These are phyloP conservation scores for Paramormyrops kingsleyae DNA, from an alignment of 2,113 vertebrate genomes.

Conservation along the genomic window DNA sequence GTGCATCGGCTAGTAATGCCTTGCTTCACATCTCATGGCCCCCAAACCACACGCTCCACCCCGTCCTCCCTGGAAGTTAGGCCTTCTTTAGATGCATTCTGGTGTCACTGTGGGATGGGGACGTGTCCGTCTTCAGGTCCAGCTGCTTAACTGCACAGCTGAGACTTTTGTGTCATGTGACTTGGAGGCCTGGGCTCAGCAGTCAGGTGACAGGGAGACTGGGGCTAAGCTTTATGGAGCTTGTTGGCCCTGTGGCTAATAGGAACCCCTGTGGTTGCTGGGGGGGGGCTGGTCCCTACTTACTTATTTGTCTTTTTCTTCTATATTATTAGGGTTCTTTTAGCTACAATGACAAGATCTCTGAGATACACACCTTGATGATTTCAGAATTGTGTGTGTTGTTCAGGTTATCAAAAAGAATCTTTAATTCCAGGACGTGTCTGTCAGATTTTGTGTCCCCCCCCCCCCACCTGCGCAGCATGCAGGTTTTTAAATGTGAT, in stretches of 20 bases:
- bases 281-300: neutral
- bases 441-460: constrained; percentile 13
- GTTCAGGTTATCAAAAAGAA: constrained; percentile 32
- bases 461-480: constrained; percentile 24
- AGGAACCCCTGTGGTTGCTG: neutral
- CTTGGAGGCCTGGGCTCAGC: neutral
- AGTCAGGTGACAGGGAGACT: neutral
- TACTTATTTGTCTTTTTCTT: neutral
- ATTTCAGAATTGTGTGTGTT: constrained; percentile 17
- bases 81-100: neutral
- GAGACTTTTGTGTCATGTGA: neutral
- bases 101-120: neutral
- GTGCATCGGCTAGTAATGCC: constrained; percentile 53
- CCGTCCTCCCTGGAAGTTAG: constrained; percentile 15
- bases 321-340: constrained; percentile 13
- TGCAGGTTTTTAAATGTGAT: constrained; percentile 22
- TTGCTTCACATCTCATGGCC: constrained; percentile 31
- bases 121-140: neutral
- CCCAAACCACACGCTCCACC: neutral
- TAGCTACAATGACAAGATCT: constrained; percentile 34
- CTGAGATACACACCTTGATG: constrained; percentile 22
- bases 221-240: neutral
- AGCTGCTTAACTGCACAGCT: neutral
- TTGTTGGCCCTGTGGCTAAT: neutral
- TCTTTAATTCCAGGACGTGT: constrained; percentile 34